A percentile compares a stretch with the other conserved stretches of the same genome.
Evolutionary conservation across 2,888 invertebrate species (phyloP).

Genomic region (Mesoligia furuncula): DNA sequence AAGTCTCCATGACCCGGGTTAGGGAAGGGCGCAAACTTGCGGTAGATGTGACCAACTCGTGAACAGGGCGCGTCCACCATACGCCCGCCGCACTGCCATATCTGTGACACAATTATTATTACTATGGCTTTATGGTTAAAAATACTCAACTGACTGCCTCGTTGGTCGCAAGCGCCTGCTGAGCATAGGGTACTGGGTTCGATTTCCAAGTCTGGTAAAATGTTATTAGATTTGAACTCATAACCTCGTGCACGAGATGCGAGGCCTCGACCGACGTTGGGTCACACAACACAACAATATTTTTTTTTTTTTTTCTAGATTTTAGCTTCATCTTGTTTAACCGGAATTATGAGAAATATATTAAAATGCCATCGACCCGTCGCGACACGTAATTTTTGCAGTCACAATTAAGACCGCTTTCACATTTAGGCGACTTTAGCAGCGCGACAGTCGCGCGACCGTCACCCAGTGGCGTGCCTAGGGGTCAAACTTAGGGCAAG

Average conservation of each 20-base stretch:
- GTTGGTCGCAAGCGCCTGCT: not conserved
- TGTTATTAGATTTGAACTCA: not conserved
- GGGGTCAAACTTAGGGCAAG: too few relatives aligned
- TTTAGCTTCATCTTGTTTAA: slow-evolving; percentile 11
- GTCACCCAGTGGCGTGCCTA: too few relatives aligned
- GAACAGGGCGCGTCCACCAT: slow-evolving; percentile 98
- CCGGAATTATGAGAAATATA: slow-evolving; percentile 23
- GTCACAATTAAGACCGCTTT: too few relatives aligned
- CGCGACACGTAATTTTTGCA: not conserved
- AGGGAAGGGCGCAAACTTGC: slow-evolving; percentile 96
- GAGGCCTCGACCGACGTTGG: not conserved
- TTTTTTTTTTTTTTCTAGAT: not conserved
- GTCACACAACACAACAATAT: not conserved
- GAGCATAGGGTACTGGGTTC: not conserved
- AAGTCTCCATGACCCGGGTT: slow-evolving; percentile 98
- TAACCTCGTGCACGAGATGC: not conserved
- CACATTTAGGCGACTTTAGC: too few relatives aligned
- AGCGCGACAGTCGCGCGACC: too few relatives aligned
- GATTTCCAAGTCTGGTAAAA: too few relatives aligned
- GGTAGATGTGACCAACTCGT: slow-evolving; percentile 97
- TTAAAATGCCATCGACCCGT: slow-evolving; percentile 22
- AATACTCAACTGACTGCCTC: not conserved
- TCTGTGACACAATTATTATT: slow-evolving; percentile 75
- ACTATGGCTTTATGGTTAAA: not conserved
- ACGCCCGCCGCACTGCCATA: slow-evolving; percentile 99